These are phyloP conservation scores for Hippocampus barbouri DNA, from an alignment of 2,113 vertebrate species.

Conservation along the genomic window DNA sequence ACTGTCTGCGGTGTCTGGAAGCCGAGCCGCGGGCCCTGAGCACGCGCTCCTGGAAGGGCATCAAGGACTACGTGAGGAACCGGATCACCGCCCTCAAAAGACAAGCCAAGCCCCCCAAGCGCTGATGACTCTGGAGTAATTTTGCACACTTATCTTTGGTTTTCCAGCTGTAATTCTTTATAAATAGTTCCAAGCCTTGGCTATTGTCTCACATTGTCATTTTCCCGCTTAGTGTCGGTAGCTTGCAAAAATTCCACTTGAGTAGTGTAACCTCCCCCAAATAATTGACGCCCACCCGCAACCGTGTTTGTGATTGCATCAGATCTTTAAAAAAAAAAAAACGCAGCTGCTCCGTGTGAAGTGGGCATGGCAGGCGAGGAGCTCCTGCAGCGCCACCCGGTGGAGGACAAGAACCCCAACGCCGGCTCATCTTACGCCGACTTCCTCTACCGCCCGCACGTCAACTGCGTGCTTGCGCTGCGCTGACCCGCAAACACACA, in stretches of 20 bases:
- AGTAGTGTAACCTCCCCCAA: too few relatives aligned
- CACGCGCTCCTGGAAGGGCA: conserved; percentile 51
- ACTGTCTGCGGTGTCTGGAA: conserved; percentile 56
- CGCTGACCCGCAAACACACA: conserved; percentile 41
- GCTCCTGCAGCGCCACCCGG: too few relatives aligned
- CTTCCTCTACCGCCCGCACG: conserved; percentile 75
- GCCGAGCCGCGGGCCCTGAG: conserved; percentile 46
- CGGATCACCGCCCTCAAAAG: conserved; percentile 56
- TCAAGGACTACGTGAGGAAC: conserved; percentile 63
- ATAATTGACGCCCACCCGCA: too few relatives aligned
- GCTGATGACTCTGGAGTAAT: background rate
- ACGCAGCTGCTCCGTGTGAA: too few relatives aligned
- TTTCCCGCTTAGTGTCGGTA: background rate
- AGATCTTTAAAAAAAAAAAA: too few relatives aligned
- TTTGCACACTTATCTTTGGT: background rate
- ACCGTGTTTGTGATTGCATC: too few relatives aligned
- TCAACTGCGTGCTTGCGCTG: conserved; percentile 68
- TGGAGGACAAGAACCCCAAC: conserved; percentile 62
- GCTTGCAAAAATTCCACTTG: too few relatives aligned
- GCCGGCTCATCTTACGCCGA: conserved; percentile 76
- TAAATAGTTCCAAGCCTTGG: background rate
- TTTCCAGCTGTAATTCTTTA: background rate
- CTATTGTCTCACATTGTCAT: background rate
- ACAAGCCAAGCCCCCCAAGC: conserved; percentile 1
- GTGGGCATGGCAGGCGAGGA: too few relatives aligned